Evolutionary conservation across 2,888 invertebrate species (phyloP).

Genomic region (Polietes domitor): DNA sequence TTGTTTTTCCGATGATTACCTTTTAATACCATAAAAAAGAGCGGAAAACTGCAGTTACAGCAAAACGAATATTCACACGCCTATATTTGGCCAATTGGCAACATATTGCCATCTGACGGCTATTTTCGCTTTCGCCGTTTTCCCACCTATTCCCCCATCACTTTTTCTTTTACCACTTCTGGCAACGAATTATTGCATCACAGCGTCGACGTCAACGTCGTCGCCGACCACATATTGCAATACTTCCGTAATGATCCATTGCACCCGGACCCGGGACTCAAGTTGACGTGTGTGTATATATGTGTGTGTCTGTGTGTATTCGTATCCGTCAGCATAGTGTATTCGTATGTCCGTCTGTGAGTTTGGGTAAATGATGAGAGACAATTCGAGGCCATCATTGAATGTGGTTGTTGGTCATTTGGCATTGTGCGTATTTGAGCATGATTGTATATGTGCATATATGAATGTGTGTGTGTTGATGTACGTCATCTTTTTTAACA

Average conservation of each 20-base stretch:
- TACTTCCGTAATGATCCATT: constrained; percentile 66
- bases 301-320: background rate
- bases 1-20: constrained; percentile 63
- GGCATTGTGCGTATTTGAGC: background rate
- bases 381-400: constrained; percentile 54
- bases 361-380: constrained; percentile 42
- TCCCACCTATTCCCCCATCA: constrained; percentile 23
- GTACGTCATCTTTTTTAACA: constrained; percentile 27
- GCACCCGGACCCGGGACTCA: constrained; percentile 47
- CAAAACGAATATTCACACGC: constrained; percentile 23
- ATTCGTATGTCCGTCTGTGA: background rate
- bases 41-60: constrained; percentile 48
- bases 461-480: constrained; percentile 15
- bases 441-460: background rate
- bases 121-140: constrained; percentile 13
- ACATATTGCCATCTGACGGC: constrained; percentile 58
- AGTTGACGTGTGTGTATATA: background rate
- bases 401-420: constrained; percentile 31
- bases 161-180: constrained; percentile 21
- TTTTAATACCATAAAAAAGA: constrained; percentile 58
- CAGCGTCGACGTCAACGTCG: constrained; percentile 1
- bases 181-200: constrained; percentile 58
- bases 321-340: no score
- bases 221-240: constrained; percentile 60
- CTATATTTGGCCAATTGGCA: constrained; percentile 59